Conservation (phyloP, 2,797 vertebrate species). For the Enteromius thamalakanensis region DNA sequence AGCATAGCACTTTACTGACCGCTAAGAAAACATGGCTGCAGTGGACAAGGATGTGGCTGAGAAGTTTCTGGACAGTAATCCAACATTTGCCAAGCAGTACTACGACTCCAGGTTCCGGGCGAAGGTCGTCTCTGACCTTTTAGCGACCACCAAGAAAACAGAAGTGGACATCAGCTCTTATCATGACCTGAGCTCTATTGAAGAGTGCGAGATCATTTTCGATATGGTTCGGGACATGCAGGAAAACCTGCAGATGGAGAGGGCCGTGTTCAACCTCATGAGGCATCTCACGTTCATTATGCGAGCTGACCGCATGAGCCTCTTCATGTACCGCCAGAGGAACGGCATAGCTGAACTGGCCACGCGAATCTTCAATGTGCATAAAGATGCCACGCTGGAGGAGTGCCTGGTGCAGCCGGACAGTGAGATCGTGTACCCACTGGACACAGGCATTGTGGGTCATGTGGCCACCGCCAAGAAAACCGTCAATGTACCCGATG, state of each 20-base stretch:
- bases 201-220: constrained; percentile 88
- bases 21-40: constrained; percentile 69
- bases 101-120: constrained; percentile 80
- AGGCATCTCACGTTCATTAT: constrained; percentile 84
- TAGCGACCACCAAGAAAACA: constrained; percentile 72
- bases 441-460: constrained; percentile 88
- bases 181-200: constrained; percentile 76
- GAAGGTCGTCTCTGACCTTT: constrained; percentile 79
- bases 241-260: constrained; percentile 86
- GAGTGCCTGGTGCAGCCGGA: constrained; percentile 87
- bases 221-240: constrained; percentile 87
- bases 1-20: constrained; percentile 2
- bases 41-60: constrained; percentile 82
- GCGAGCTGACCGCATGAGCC: constrained; percentile 84
- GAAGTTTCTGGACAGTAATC: constrained; percentile 87
- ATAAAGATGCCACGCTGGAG: constrained; percentile 80
- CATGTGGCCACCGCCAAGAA: constrained; percentile 85
- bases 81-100: constrained; percentile 84
- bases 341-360: constrained; percentile 87
- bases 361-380: constrained; percentile 86
- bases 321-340: constrained; percentile 88
- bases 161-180: constrained; percentile 74
- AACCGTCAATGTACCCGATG: constrained; percentile 79
- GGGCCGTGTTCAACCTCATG: constrained; percentile 84
- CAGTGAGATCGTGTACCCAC: constrained; percentile 88